Base-by-base conservation (phyloP, 1,140 invertebrate genomes). In the Bacillus rossius region DNA sequence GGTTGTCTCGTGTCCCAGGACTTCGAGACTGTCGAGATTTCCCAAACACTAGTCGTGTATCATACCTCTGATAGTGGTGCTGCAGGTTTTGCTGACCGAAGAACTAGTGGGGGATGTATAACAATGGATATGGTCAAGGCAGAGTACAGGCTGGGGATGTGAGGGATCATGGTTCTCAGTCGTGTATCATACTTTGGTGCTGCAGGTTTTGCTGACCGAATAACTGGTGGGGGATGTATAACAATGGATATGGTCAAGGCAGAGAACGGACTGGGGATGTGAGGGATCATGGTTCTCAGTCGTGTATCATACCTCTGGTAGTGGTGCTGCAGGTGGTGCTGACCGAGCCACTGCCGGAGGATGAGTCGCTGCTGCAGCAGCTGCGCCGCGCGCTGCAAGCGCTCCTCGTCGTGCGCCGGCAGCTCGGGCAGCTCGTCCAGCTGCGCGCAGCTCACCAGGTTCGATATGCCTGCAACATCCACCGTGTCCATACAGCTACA, bases 71-170 rank as follows among this genome's bases (percentile, higher is more conserved):
- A 69, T 90, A 89, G 65, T 88, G 82, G 64, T 86, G 83, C 63
- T 87, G 84, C 52, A 92, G 77, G 19, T 82, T 81, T 70, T 88
- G 82, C 61, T 87, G 85, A 26, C 79, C 77, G 48, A 92, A 76
- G 89, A 89, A 91, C 77, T 91, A 86, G 25, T 88, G 81, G 61
- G 91, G 76, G 48, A 92, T 85, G 29, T n/a, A n/a, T n/a, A n/a
- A n/a, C n/a, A n/a, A n/a, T n/a, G n/a, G n/a, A n/a, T n/a, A n/a
- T n/a, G n/a, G n/a, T n/a, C n/a, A n/a, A n/a, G n/a, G n/a, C n/a
- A n/a, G n/a, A n/a, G n/a, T n/a, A n/a, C n/a, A n/a, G n/a, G n/a
- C n/a, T n/a, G n/a, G n/a, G n/a, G n/a, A n/a, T n/a, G n/a, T n/a
- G n/a, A n/a, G n/a, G n/a, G n/a, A n/a, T n/a, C n/a, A n/a, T n/a